These are phyloP conservation scores for Dryococelus australis DNA, from an alignment of 2,888 invertebrate species.

Conservation along the genomic window DNA sequence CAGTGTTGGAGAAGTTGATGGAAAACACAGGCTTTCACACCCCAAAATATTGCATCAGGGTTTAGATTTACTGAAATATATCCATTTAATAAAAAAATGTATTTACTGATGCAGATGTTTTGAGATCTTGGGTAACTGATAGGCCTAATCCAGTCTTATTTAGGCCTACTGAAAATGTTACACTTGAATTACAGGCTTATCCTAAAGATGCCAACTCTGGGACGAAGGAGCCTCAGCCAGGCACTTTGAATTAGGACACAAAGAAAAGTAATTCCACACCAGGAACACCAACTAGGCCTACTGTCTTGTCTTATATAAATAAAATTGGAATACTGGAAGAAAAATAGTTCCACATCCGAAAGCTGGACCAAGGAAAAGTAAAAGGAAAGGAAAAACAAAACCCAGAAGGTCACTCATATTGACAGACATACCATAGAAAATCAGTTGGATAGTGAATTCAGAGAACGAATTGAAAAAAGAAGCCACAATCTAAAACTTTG, in stretches of 20 bases:
- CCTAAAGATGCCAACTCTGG: too few relatives aligned
- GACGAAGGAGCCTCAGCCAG: too few relatives aligned
- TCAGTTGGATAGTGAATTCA: not conserved
- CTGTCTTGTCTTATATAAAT: too few relatives aligned
- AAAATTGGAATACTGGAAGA: not conserved
- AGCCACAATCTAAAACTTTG: not conserved
- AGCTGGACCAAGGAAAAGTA: not conserved
- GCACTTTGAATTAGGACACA: too few relatives aligned
- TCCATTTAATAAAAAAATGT: constrained; percentile 18
- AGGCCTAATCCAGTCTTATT: not conserved
- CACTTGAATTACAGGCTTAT: too few relatives aligned
- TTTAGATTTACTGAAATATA: constrained; percentile 13
- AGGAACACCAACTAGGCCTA: too few relatives aligned
- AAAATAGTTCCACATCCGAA: not conserved
- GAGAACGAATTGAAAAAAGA: not conserved
- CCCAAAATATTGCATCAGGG: constrained; percentile 30
- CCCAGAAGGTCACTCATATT: not conserved
- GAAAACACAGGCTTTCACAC: constrained; percentile 40
- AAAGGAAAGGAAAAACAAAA: not conserved
- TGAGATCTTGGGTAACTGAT: not conserved
- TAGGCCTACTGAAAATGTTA: too few relatives aligned
- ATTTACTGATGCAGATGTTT: not conserved
- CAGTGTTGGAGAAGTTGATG: constrained; percentile 43
- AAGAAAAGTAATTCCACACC: too few relatives aligned
- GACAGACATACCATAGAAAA: not conserved